These are phyloP conservation scores for Stramonita haemastoma DNA, from an alignment of 2,888 invertebrate species.

Conservation along the genomic window DNA sequence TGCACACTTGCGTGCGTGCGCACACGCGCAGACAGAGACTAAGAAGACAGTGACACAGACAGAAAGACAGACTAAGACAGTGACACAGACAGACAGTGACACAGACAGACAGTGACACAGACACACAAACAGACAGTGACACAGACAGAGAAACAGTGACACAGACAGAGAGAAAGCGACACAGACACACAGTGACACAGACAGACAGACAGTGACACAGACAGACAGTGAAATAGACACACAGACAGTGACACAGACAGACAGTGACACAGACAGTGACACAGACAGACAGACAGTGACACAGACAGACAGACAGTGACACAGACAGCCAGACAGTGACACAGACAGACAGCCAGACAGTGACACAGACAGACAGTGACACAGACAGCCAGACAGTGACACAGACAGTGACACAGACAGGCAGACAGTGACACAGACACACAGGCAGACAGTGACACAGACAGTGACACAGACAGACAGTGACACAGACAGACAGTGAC, in stretches of 20 bases:
- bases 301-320: background rate
- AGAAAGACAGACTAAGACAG: no score
- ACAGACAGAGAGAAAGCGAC: background rate
- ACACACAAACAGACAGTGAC: no score
- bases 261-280: background rate
- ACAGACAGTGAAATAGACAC: background rate
- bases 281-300: background rate
- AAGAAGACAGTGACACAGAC: no score
- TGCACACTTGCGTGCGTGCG: no score
- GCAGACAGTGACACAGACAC: background rate
- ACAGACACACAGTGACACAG: no score
- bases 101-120: no score
- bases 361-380: background rate
- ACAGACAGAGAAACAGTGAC: no score
- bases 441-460: background rate
- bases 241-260: background rate
- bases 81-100: no score
- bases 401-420: background rate
- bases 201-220: background rate
- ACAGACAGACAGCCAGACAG: no score
- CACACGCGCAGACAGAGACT: no score
- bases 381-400: conserved; percentile 17
- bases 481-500: background rate
- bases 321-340: no score
- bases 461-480: background rate